Conservation (phyloP, 2,797 vertebrate genomes). For the Eptatretus atami region DNA sequence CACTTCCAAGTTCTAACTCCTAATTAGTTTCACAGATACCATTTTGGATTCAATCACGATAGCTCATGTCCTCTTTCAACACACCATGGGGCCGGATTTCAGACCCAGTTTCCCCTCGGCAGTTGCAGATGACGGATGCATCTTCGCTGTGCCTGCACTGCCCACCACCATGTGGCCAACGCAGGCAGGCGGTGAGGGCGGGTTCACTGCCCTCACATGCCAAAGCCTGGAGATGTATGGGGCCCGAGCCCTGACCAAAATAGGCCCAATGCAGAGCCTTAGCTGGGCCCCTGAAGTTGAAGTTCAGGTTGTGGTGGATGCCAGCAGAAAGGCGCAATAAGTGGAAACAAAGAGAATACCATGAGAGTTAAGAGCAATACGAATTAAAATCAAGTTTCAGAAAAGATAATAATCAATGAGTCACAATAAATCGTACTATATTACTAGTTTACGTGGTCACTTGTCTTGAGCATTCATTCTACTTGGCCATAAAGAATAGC, state of each 20-base stretch:
- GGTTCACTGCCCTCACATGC: constrained; percentile 25
- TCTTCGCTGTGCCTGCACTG: constrained; percentile 38
- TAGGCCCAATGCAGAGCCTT: constrained; percentile 39
- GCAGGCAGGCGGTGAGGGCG: constrained; percentile 21
- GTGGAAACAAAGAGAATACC: not conserved
- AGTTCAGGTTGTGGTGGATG: constrained; percentile 3
- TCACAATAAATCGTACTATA: too few relatives aligned
- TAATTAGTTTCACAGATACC: too few relatives aligned
- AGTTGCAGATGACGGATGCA: constrained; percentile 41
- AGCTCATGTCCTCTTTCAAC: not conserved
- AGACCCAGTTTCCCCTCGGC: constrained; percentile 17
- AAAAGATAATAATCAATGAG: too few relatives aligned
- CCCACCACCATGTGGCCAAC: constrained; percentile 14
- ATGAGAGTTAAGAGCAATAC: not conserved
- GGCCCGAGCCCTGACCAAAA: constrained; percentile 29
- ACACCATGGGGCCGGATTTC: not conserved
- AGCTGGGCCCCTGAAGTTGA: constrained; percentile 22
- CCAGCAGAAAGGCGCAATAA: not conserved
- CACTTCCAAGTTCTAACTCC: too few relatives aligned
- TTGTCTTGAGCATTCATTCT: too few relatives aligned
- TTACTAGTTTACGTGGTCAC: too few relatives aligned
- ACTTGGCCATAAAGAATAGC: too few relatives aligned
- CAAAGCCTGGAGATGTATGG: constrained; percentile 31
- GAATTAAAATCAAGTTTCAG: too few relatives aligned
- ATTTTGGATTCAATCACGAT: too few relatives aligned